Conservation (phyloP, 1,140 invertebrate species). For the Penaeus chinensis region DNA sequence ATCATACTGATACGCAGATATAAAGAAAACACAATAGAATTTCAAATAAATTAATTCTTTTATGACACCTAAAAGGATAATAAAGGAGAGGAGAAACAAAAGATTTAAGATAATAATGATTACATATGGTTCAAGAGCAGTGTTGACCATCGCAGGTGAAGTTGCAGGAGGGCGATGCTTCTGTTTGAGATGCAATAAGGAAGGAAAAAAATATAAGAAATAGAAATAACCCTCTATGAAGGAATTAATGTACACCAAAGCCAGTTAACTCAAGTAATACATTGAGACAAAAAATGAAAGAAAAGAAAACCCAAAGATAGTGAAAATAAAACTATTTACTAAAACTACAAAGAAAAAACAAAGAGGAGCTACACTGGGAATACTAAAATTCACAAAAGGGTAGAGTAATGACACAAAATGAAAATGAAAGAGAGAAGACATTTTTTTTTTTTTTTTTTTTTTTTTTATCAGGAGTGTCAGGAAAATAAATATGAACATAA, state of each 20-base stretch:
- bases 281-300: too few relatives aligned
- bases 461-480: neutral
- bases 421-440: too few relatives aligned
- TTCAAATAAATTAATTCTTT: neutral
- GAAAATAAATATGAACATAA: neutral
- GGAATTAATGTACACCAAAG: too few relatives aligned
- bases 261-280: too few relatives aligned
- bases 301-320: too few relatives aligned
- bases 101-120: constrained; percentile 25
- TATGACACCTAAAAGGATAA: constrained; percentile 9
- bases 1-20: constrained; percentile 8
- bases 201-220: neutral
- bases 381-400: too few relatives aligned
- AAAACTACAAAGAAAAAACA: too few relatives aligned
- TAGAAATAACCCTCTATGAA: too few relatives aligned
- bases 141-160: constrained; percentile 53
- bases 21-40: neutral
- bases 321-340: too few relatives aligned
- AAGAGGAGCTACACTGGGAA: too few relatives aligned
- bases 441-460: neutral
- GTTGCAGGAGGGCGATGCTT: constrained; percentile 40
- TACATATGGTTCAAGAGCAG: constrained; percentile 57
- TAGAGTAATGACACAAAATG: too few relatives aligned
- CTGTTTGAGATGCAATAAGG: constrained; percentile 34
- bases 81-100: constrained; percentile 39